These are phyloP conservation scores for Pogoniulus pusillus DNA, from an alignment of 2,797 vertebrate genomes.

Conservation along the genomic window DNA sequence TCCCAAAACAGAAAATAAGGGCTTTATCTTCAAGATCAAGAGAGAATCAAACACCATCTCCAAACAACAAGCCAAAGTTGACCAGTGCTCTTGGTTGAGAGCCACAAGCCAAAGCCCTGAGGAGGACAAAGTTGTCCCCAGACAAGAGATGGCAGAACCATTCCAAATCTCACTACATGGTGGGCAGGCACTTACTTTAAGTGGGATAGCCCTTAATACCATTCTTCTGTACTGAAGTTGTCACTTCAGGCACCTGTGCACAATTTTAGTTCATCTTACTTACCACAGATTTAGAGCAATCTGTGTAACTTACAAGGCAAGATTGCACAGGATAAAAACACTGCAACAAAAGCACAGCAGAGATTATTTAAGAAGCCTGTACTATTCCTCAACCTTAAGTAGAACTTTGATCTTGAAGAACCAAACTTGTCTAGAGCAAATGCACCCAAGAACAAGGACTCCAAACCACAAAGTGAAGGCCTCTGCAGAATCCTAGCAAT, in stretches of 20 bases:
- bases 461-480: not conserved
- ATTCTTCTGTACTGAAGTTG: not conserved
- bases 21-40: not conserved
- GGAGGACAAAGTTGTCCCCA: not conserved
- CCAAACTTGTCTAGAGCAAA: not conserved
- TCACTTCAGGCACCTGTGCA: not conserved
- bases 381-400: not conserved
- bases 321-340: not conserved
- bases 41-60: not conserved
- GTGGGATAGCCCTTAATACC: not conserved
- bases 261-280: no score
- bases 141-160: not conserved
- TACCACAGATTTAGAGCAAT: not conserved
- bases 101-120: not conserved
- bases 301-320: not conserved
- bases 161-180: not conserved
- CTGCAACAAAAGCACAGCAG: not conserved
- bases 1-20: not conserved
- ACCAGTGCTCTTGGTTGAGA: not conserved
- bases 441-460: not conserved
- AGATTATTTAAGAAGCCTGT: not conserved
- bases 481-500: not conserved
- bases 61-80: not conserved
- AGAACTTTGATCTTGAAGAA: not conserved
- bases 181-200: not conserved